These are phyloP conservation scores for Stegana nigrithorax DNA, from an alignment of 2,888 invertebrate species.

Conservation along the genomic window DNA sequence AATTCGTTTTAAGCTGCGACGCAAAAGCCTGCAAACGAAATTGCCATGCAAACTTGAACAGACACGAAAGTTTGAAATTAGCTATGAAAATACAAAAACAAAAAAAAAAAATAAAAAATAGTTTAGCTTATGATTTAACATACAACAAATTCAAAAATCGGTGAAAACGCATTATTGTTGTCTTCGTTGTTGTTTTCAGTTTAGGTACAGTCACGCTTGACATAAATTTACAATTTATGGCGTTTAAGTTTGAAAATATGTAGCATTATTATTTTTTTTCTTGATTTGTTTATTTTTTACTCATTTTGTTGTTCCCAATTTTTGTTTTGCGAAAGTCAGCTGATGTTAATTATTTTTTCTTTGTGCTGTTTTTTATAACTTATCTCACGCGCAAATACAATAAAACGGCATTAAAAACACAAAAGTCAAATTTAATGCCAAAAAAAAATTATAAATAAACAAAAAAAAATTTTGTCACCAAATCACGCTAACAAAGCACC, in stretches of 20 bases:
- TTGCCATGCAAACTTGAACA: background rate
- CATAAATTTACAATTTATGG: constrained; percentile 7
- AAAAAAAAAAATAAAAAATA: background rate
- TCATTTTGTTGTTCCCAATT: too few species aligned
- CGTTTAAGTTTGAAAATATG: too few species aligned
- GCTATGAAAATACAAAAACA: background rate
- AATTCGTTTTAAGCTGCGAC: background rate
- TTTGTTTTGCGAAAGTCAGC: constrained; percentile 5
- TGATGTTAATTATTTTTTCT: background rate
- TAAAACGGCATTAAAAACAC: too few species aligned
- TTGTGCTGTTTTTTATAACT: too few species aligned
- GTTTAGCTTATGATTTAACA: background rate
- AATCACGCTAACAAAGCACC: too few species aligned
- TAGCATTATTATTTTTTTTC: background rate
- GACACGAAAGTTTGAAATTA: background rate
- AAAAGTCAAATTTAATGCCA: too few species aligned
- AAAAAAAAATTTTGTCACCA: too few species aligned
- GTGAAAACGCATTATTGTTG: background rate
- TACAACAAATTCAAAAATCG: background rate
- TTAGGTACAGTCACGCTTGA: constrained; percentile 14
- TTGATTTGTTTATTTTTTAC: background rate
- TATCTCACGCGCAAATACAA: too few species aligned
- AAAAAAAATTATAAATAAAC: too few species aligned
- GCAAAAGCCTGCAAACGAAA: background rate
- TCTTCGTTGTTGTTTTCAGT: background rate